Conservation (phyloP, 2,797 vertebrate species). For the Micropoecilia bifurca region DNA sequence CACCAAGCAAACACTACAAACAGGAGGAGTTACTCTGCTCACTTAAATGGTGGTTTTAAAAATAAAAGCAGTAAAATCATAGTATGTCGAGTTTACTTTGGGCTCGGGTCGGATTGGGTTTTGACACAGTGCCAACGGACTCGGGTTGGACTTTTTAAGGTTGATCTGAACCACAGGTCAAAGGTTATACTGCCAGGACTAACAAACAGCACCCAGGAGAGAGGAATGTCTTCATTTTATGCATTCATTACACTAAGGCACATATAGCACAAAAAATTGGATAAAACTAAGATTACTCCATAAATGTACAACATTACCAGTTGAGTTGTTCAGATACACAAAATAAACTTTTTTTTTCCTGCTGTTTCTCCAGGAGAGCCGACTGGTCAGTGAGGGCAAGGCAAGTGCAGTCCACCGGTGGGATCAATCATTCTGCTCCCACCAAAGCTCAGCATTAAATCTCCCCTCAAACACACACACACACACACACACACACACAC, state of each 20-base stretch:
- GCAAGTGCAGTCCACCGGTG: constrained; percentile 65
- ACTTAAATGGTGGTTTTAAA: no score
- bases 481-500: constrained; percentile 20
- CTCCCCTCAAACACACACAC: constrained; percentile 46
- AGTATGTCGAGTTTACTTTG: no score
- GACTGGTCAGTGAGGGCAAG: constrained; percentile 33
- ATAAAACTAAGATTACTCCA: neutral
- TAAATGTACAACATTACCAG: neutral
- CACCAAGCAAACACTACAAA: no score
- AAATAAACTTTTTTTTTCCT: neutral
- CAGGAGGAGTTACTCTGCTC: no score
- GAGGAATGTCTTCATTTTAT: neutral
- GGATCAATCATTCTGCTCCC: constrained; percentile 51
- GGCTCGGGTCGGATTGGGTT: no score
- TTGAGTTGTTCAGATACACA: neutral
- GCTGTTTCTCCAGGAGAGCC: constrained; percentile 5
- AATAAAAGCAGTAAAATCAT: no score
- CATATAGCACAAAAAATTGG: neutral
- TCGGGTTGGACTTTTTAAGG: no score
- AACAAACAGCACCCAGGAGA: no score
- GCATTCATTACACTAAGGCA: neutral
- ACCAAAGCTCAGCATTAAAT: constrained; percentile 70
- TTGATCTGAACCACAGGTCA: neutral
- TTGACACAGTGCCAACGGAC: no score
- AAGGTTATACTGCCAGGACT: no score